Conservation (phyloP, 2,888 invertebrate genomes). For the Cantharis flavilabris region DNA sequence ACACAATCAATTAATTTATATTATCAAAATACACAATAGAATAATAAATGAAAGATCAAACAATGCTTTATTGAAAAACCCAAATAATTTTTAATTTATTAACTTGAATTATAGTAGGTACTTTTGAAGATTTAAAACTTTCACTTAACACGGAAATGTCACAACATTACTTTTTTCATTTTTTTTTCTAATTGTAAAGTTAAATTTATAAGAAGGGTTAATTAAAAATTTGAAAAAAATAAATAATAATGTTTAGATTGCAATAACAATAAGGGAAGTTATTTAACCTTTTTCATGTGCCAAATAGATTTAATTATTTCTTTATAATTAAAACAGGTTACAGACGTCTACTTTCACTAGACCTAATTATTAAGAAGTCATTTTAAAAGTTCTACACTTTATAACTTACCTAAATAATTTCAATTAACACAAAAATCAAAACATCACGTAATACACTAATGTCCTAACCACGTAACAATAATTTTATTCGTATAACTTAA, state of each 20-base stretch:
- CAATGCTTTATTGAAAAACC: not conserved
- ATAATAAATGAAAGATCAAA: not conserved
- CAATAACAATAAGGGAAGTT: not conserved
- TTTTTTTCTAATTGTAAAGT: not conserved
- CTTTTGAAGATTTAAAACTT: not conserved
- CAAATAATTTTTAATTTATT: not conserved
- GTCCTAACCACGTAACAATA: conserved; percentile 5
- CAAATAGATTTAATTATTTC: conserved; percentile 24
- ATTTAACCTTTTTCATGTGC: conserved; percentile 16
- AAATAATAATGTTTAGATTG: not conserved
- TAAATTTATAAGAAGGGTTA: not conserved
- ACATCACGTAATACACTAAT: conserved; percentile 18
- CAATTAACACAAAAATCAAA: conserved; percentile 5
- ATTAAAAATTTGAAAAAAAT: not conserved
- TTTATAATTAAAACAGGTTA: conserved; percentile 21
- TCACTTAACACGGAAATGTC: not conserved
- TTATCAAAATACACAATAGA: not conserved
- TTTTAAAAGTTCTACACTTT: not conserved
- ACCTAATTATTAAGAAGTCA: not conserved
- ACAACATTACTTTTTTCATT: not conserved
- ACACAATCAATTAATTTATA: not conserved
- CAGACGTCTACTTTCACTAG: conserved; percentile 8
- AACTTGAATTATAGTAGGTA: not conserved
- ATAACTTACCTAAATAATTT: conserved; percentile 15
- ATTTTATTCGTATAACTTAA: conserved; percentile 5